Conservation (phyloP, 2,888 invertebrate genomes). For the Clostera curtula region DNA sequence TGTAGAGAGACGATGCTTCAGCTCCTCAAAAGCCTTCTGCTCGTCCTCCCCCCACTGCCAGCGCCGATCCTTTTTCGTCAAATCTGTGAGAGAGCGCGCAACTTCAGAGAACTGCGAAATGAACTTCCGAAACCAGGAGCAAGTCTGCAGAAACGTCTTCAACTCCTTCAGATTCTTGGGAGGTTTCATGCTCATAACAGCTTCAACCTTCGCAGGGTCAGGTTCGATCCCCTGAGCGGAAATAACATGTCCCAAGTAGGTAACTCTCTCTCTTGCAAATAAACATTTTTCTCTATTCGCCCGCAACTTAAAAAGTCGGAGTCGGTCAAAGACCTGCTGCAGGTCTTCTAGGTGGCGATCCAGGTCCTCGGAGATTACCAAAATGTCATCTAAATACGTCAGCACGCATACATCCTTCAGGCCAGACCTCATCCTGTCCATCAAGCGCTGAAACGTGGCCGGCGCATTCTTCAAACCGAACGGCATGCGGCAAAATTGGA, state of each 20-base stretch:
- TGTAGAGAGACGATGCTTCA: constrained; percentile 4
- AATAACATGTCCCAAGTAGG: constrained; percentile 16
- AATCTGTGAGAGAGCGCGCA: constrained; percentile 11
- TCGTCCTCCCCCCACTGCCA: constrained; percentile 13
- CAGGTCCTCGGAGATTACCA: constrained; percentile 1
- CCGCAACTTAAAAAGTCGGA: constrained; percentile 1
- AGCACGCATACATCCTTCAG: constrained; percentile 2
- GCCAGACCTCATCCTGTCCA: not conserved
- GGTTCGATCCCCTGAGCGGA: constrained; percentile 9
- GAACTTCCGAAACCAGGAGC: constrained; percentile 21
- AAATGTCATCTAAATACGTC: constrained; percentile 3
- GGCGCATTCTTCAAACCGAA: constrained; percentile 4
- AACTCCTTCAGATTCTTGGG: constrained; percentile 9
- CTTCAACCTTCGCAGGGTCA: constrained; percentile 13
- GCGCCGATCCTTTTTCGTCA: constrained; percentile 9
- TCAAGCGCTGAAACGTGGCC: not conserved
- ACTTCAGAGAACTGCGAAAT: constrained; percentile 14
- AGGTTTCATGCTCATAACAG: constrained; percentile 7
- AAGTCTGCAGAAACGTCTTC: constrained; percentile 8
- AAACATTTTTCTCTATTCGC: constrained; percentile 6
- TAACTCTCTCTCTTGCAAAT: constrained; percentile 7
- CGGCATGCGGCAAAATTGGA: constrained; percentile 5
- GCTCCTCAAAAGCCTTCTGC: constrained; percentile 4
- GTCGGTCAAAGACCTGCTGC: not conserved
- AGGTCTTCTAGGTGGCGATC: constrained; percentile 1